phyloP scores from a whole-genome alignment of 2,888 invertebrate genomes.

The Cephus nigrinus region DNA sequence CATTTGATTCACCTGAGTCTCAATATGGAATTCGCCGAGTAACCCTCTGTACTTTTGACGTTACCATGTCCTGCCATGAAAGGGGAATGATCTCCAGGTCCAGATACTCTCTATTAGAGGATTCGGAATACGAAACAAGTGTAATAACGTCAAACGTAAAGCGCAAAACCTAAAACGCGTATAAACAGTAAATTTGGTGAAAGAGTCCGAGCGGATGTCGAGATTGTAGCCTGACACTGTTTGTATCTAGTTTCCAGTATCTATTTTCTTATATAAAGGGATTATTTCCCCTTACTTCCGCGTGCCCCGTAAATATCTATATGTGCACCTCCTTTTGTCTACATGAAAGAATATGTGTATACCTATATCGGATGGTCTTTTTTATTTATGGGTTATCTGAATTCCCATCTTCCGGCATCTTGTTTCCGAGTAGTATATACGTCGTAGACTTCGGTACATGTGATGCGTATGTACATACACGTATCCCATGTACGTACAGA shows the following conservation, averaged over 20 bases:
- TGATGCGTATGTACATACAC: background rate
- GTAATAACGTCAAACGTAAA: too few relatives aligned
- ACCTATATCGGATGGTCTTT: constrained; percentile 38
- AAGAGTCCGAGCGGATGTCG: background rate
- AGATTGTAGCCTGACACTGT: background rate
- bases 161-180: background rate
- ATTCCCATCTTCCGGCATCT: constrained; percentile 24
- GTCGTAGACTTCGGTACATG: background rate
- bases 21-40: too few relatives aligned
- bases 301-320: background rate
- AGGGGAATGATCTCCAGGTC: background rate
- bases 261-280: background rate
- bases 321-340: background rate
- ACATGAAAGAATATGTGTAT: background rate
- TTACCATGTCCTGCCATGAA: too few relatives aligned
- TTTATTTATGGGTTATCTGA: constrained; percentile 50
- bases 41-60: background rate
- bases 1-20: background rate
- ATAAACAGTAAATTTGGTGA: background rate
- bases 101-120: background rate
- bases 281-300: background rate
- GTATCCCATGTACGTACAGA: background rate
- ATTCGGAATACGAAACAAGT: background rate
- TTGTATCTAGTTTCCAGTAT: background rate
- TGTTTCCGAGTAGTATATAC: constrained; percentile 16